phyloP scores from a whole-genome alignment of 2,113 vertebrate species.

The Cepphus grylle region DNA sequence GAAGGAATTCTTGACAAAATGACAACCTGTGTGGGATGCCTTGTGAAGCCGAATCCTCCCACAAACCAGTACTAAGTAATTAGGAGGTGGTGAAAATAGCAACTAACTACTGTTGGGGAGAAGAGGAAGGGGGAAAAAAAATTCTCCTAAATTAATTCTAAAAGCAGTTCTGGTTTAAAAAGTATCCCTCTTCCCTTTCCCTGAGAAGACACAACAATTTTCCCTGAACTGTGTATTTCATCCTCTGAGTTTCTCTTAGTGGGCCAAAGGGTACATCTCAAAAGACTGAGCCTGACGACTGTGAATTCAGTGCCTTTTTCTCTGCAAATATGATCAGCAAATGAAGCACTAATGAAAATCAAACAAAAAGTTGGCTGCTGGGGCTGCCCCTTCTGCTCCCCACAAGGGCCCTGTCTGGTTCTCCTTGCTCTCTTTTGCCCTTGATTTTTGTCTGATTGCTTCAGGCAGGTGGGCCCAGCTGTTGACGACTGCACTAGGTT shows the following conservation, averaged over 20 bases:
- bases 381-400: not conserved
- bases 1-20: conserved; percentile 81
- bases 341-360: not conserved
- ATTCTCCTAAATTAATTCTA: conserved; percentile 45
- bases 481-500: not conserved
- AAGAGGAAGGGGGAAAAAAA: not conserved
- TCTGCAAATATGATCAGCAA: not conserved
- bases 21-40: conserved; percentile 78
- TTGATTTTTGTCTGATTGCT: not conserved
- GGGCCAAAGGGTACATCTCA: not conserved
- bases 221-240: not conserved
- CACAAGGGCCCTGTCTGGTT: not conserved
- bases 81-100: conserved; percentile 76
- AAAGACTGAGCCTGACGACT: not conserved
- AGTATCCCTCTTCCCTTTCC: not conserved
- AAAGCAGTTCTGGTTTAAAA: conserved; percentile 15
- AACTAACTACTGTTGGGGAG: conserved; percentile 54
- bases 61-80: conserved; percentile 69
- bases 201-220: not conserved
- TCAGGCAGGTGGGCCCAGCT: not conserved
- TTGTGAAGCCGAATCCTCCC: conserved; percentile 66
- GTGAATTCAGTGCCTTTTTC: not conserved
- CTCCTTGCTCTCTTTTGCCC: not conserved
- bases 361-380: not conserved
- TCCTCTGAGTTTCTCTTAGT: not conserved